Conservation (phyloP, 2,113 vertebrate genomes). For the Tretioscincus oriximinensis region DNA sequence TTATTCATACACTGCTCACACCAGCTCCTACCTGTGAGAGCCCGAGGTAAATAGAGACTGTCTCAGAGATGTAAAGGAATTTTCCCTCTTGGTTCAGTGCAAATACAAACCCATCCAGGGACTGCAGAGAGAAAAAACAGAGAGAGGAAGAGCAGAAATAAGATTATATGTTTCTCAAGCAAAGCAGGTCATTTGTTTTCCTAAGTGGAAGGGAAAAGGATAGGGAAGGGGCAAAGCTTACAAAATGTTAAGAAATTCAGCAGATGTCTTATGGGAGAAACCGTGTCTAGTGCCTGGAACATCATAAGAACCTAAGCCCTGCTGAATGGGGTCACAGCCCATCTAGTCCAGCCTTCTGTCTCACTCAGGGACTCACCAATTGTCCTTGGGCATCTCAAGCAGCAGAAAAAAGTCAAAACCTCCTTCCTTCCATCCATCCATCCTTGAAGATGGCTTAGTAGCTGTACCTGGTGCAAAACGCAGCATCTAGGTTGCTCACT, state of each 20-base stretch:
- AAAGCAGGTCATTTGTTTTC: neutral
- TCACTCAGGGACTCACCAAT: too few species aligned
- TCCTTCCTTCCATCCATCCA: too few species aligned
- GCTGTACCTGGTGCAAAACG: too few species aligned
- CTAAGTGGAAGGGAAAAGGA: neutral
- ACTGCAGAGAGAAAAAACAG: conserved; percentile 70
- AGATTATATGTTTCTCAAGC: neutral
- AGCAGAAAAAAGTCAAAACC: too few species aligned
- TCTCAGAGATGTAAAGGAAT: conserved; percentile 93
- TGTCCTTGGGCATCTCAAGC: too few species aligned
- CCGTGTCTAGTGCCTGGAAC: too few species aligned
- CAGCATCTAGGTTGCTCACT: too few species aligned
- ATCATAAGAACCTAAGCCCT: too few species aligned
- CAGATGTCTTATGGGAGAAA: too few species aligned
- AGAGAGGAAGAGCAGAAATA: neutral
- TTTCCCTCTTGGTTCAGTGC: conserved; percentile 89
- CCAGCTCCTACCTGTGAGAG: conserved; percentile 85
- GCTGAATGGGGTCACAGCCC: too few species aligned
- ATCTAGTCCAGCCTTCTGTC: too few species aligned
- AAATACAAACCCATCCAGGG: conserved; percentile 90
- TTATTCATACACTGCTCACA: conserved; percentile 25
- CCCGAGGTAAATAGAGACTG: conserved; percentile 90
- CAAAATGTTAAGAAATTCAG: neutral
- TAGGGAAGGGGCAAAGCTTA: neutral
- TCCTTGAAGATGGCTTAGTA: too few species aligned